A percentile compares a stretch with the other conserved stretches of the same genome.
These are phyloP conservation scores for Clupea harengus DNA, from an alignment of 2,113 vertebrate genomes.

Conservation along the genomic window DNA sequence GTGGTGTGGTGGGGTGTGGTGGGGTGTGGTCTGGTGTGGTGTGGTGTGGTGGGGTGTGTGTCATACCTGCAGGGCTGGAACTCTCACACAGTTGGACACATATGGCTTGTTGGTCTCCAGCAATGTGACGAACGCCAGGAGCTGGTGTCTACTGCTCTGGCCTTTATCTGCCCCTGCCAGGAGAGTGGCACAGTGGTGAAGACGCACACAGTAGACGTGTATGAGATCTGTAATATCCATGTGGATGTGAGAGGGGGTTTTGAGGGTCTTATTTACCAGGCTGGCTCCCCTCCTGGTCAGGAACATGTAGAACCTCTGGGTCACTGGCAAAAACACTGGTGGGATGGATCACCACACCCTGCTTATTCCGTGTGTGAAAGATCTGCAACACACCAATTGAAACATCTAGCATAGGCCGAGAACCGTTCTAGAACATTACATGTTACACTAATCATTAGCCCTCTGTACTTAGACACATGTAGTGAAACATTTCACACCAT, in stretches of 20 bases:
- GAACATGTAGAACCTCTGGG: slow-evolving; percentile 78
- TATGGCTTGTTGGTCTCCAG: slow-evolving; percentile 91
- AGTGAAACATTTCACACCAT: no score
- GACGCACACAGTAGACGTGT: neutral
- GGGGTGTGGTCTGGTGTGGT: no score
- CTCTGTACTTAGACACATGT: neutral
- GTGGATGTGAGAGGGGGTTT: neutral
- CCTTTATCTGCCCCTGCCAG: slow-evolving; percentile 53
- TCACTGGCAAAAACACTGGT: slow-evolving; percentile 80
- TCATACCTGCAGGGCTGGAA: slow-evolving; percentile 82
- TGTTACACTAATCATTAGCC: neutral
- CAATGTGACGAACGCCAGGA: slow-evolving; percentile 86
- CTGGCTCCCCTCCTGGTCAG: slow-evolving; percentile 56
- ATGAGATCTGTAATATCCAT: neutral
- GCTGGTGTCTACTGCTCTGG: slow-evolving; percentile 79
- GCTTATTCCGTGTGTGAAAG: slow-evolving; percentile 87
- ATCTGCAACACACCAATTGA: slow-evolving; percentile 65
- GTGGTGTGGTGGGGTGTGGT: no score
- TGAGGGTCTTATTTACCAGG: slow-evolving; percentile 45
- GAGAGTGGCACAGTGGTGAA: neutral
- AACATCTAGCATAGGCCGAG: neutral
- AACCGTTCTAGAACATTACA: neutral
- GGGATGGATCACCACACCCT: slow-evolving; percentile 84
- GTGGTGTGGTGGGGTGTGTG: neutral
- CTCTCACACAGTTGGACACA: slow-evolving; percentile 82